Conservation (phyloP, 2,797 vertebrate species). For the Lepilemur ruficaudatus region DNA sequence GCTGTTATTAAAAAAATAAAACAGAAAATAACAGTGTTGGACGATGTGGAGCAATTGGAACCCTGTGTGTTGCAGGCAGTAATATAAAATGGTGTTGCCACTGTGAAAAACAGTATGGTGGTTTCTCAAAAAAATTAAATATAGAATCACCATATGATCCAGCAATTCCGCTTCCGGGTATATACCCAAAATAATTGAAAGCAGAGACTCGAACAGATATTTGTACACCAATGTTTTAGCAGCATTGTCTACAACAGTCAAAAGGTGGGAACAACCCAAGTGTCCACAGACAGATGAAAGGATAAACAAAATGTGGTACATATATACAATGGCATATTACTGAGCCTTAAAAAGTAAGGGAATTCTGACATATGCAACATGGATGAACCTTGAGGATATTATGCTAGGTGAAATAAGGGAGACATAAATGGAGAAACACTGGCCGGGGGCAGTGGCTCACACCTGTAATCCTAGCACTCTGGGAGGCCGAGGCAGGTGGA, state of each 20-base stretch:
- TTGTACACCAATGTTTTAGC: not conserved
- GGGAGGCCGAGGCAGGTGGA: no score
- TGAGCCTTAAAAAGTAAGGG: not conserved
- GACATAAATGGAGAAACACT: not conserved
- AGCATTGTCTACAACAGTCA: not conserved
- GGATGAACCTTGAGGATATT: not conserved
- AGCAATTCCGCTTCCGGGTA: not conserved
- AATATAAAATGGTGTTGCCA: not conserved
- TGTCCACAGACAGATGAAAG: not conserved
- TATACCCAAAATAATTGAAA: not conserved
- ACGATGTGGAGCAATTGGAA: not conserved
- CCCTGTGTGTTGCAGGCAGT: not conserved
- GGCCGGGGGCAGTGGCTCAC: no score
- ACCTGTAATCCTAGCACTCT: no score
- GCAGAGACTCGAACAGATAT: not conserved
- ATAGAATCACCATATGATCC: not conserved
- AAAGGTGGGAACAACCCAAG: not conserved
- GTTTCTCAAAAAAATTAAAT: not conserved
- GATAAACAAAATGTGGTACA: not conserved
- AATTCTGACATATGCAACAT: not conserved
- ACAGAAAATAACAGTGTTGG: not conserved
- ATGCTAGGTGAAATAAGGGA: not conserved
- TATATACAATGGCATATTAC: not conserved
- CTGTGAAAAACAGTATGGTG: not conserved
- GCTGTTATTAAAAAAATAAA: not conserved